These are phyloP conservation scores for Chrysina gloriosa DNA, from an alignment of 2,888 invertebrate species.

Conservation along the genomic window DNA sequence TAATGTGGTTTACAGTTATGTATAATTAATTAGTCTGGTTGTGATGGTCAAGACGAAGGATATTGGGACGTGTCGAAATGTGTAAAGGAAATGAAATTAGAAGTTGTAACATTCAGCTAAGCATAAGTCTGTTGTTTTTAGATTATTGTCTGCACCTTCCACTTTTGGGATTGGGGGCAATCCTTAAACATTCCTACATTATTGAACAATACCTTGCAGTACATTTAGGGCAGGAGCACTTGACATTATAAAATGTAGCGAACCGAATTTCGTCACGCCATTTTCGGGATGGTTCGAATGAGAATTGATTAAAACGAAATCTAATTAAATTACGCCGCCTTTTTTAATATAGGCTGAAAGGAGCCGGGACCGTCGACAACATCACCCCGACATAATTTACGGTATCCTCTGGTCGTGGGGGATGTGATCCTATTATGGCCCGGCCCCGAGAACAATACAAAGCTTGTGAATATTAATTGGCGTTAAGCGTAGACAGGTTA, in stretches of 20 bases:
- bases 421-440: constrained; percentile 44
- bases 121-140: too few species aligned
- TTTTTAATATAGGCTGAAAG: constrained; percentile 38
- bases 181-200: too few species aligned
- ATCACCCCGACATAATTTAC: constrained; percentile 43
- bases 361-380: constrained; percentile 26
- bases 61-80: too few species aligned
- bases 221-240: background rate
- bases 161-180: too few species aligned
- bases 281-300: constrained; percentile 18
- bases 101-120: too few species aligned
- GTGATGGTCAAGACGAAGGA: too few species aligned
- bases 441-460: constrained; percentile 43
- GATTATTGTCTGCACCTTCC: too few species aligned
- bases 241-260: background rate
- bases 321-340: constrained; percentile 44
- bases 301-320: constrained; percentile 43
- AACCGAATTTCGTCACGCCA: constrained; percentile 10
- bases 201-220: too few species aligned
- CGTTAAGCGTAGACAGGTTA: constrained; percentile 57
- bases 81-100: too few species aligned
- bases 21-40: too few species aligned
- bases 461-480: constrained; percentile 62
- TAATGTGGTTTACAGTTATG: too few species aligned
- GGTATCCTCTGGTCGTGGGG: constrained; percentile 41